phyloP scores from a whole-genome alignment of 1,140 invertebrate species.

The Tetragonula clypearis region DNA sequence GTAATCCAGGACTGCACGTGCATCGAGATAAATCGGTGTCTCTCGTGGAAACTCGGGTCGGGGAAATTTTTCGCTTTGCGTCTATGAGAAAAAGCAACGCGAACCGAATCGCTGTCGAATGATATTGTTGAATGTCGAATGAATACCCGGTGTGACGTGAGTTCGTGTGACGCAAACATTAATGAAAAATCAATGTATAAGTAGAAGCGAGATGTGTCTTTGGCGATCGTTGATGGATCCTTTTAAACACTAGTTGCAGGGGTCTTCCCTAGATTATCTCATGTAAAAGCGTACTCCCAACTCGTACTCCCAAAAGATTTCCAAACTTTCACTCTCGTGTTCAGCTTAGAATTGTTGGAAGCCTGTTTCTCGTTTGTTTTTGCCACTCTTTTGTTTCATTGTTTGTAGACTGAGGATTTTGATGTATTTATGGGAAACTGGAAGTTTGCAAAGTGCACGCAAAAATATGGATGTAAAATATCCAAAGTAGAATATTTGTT shows the following conservation, averaged over 20 bases:
- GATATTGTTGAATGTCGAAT: conserved; percentile 36
- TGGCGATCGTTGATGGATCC: conserved; percentile 53
- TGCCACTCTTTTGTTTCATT: neutral
- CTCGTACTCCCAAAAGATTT: neutral
- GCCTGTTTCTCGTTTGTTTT: conserved; percentile 8
- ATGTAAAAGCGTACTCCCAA: conserved; percentile 27
- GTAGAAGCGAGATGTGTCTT: conserved; percentile 43
- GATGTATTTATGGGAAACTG: too few species aligned
- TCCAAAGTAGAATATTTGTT: too few species aligned
- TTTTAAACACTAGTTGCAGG: conserved; percentile 45
- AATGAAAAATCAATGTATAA: conserved; percentile 44
- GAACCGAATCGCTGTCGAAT: neutral
- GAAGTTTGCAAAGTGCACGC: too few species aligned
- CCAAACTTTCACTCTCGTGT: neutral
- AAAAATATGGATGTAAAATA: too few species aligned
- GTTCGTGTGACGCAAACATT: conserved; percentile 49
- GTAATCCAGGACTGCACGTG: too few species aligned
- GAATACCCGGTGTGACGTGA: conserved; percentile 43
- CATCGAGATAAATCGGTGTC: neutral
- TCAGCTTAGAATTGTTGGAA: neutral
- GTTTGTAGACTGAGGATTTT: too few species aligned
- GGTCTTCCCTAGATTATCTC: conserved; percentile 41
- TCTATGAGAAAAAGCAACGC: neutral
- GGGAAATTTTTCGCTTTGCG: neutral
- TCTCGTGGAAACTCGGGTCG: neutral